Percentiles rank a stretch among this genome's conserved stretches.
Evolutionary conservation across 2,797 vertebrate genomes (phyloP).

Genomic region (Sparus aurata): DNA sequence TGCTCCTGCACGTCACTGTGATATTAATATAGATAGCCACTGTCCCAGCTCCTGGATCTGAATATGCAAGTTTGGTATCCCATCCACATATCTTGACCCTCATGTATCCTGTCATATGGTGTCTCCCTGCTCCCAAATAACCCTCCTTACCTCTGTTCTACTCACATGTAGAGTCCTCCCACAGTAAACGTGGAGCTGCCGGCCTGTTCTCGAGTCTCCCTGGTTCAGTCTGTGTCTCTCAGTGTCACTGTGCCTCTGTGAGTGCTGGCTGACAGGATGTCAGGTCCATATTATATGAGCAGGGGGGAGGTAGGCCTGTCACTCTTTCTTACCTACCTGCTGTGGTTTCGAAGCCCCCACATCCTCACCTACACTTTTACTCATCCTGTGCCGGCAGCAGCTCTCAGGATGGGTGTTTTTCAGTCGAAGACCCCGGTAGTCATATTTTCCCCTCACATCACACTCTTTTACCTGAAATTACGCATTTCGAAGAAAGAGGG

Average conservation of each 20-base stretch:
- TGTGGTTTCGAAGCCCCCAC: conserved; percentile 87
- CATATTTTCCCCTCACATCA: conserved; percentile 75
- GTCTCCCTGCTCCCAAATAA: background rate
- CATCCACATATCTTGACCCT: background rate
- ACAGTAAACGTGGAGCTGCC: conserved; percentile 30
- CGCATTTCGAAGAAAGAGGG: conserved; percentile 41
- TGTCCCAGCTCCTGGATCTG: background rate
- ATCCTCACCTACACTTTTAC: conserved; percentile 79
- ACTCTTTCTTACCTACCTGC: conserved; percentile 74
- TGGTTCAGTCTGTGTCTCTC: conserved; percentile 38
- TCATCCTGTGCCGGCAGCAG: conserved; percentile 81
- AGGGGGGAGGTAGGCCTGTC: conserved; percentile 77
- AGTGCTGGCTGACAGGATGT: conserved; percentile 84
- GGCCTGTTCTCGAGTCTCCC: conserved; percentile 27
- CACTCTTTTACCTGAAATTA: conserved; percentile 58
- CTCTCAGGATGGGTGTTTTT: conserved; percentile 72
- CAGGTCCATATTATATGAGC: conserved; percentile 76
- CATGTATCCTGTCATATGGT: background rate
- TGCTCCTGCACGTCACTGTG: background rate
- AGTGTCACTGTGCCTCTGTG: conserved; percentile 35
- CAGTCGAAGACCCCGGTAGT: conserved; percentile 70
- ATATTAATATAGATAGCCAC: background rate
- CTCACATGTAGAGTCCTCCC: conserved; percentile 36
- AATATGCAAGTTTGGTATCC: background rate
- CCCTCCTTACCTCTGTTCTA: conserved; percentile 44